phyloP scores from a whole-genome alignment of 2,888 invertebrate genomes.

The Eupithecia subumbrata region DNA sequence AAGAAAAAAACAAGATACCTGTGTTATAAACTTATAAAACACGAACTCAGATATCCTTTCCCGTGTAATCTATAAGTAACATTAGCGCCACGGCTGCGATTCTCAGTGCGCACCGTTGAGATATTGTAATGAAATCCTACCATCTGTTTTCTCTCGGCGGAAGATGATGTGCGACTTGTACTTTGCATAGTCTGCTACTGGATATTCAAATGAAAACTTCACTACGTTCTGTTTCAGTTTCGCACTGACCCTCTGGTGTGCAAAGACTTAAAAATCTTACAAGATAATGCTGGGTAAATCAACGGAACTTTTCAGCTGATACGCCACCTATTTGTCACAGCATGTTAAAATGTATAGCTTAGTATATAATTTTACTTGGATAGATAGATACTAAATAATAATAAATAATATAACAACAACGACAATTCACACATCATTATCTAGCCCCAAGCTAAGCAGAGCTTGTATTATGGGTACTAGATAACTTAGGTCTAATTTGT shows the following conservation, averaged over 20 bases:
- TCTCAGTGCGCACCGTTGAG: constrained; percentile 69
- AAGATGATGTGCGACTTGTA: constrained; percentile 68
- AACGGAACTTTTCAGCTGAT: neutral
- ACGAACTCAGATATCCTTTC: too few relatives aligned
- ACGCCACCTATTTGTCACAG: too few relatives aligned
- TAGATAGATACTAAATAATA: too few relatives aligned
- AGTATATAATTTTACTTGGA: too few relatives aligned
- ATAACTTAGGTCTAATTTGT: too few relatives aligned
- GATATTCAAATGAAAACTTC: neutral
- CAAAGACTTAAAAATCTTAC: neutral
- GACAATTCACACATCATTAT: too few relatives aligned
- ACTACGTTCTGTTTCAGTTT: neutral
- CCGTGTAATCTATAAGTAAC: constrained; percentile 34
- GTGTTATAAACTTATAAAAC: too few relatives aligned
- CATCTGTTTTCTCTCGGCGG: constrained; percentile 78
- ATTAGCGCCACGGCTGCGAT: constrained; percentile 68
- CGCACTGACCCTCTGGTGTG: neutral
- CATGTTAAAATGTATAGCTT: neutral
- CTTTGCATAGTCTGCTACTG: constrained; percentile 30
- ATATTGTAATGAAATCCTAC: constrained; percentile 80
- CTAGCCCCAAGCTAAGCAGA: too few relatives aligned
- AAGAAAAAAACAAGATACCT: constrained; percentile 17
- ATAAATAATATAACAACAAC: too few relatives aligned
- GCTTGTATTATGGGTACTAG: too few relatives aligned
- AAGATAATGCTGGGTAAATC: neutral